Percentiles rank a stretch among this genome's conserved stretches.
Conservation (phyloP, 2,797 vertebrate species). For the Cephalopachus bancanus region DNA sequence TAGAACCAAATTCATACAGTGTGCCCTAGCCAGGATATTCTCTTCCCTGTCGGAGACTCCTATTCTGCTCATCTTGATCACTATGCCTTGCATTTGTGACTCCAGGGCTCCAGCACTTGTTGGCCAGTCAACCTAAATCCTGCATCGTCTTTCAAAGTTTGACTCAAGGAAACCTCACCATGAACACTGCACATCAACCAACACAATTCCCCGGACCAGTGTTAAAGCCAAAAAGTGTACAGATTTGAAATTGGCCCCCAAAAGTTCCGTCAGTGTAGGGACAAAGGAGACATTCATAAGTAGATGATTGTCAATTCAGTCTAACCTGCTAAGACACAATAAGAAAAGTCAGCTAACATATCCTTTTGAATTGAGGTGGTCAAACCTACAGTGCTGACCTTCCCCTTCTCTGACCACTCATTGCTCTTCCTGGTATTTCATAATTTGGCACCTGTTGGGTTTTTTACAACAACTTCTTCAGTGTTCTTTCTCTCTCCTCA, state of each 20-base stretch:
- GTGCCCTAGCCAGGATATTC: accelerated
- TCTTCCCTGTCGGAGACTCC: background rate
- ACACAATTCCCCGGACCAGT: background rate
- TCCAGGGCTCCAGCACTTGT: background rate
- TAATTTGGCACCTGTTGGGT: background rate
- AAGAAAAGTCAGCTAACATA: background rate
- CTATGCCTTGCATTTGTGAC: background rate
- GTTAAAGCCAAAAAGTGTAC: background rate
- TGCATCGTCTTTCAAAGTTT: background rate
- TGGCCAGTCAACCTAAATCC: background rate
- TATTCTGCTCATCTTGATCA: background rate
- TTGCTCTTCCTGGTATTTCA: background rate
- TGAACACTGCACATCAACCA: background rate
- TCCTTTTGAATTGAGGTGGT: background rate
- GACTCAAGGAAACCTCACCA: background rate
- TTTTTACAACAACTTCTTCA: background rate
- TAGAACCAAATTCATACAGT: background rate
- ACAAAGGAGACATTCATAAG: background rate
- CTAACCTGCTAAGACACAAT: background rate
- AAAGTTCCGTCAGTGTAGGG: background rate
- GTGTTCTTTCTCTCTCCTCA: background rate
- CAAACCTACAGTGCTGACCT: background rate
- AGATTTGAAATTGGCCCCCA: background rate
- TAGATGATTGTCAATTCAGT: background rate
- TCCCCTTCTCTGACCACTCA: background rate